phyloP scores from a whole-genome alignment of 92 coral and sea anemone genomes.

The Metridium senile region DNA sequence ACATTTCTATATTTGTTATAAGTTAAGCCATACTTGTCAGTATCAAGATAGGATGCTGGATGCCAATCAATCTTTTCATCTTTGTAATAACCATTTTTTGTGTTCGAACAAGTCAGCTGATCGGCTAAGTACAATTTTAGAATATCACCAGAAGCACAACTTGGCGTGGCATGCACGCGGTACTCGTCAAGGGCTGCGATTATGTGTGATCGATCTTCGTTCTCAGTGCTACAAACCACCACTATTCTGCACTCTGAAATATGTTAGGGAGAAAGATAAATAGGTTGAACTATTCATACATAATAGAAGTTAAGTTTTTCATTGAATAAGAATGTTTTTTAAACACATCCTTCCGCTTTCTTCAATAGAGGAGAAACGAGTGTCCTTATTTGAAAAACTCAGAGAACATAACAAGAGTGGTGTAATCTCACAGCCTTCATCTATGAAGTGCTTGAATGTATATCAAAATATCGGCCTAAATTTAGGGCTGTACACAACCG shows the following conservation, averaged over 20 bases:
- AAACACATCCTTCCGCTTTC: too few relatives aligned
- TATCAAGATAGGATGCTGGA: conserved; percentile 67
- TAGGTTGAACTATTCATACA: too few relatives aligned
- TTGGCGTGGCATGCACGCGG: conserved; percentile 60
- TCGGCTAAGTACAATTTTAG: conserved; percentile 41
- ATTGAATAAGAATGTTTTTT: too few relatives aligned
- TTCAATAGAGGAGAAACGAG: too few relatives aligned
- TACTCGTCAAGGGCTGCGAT: conserved; percentile 80
- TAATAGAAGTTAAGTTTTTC: too few relatives aligned
- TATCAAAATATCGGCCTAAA: too few relatives aligned
- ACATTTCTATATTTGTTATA: neutral
- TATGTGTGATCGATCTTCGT: conserved; percentile 76
- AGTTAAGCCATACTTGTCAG: conserved; percentile 37
- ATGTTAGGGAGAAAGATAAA: neutral
- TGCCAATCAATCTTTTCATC: conserved; percentile 54
- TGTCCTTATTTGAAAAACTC: too few relatives aligned
- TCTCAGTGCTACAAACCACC: conserved; percentile 79
- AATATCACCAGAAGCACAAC: conserved; percentile 51
- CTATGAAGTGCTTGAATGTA: too few relatives aligned
- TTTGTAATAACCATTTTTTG: conserved; percentile 49
- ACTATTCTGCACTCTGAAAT: conserved; percentile 63
- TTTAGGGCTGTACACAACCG: too few relatives aligned
- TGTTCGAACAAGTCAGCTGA: conserved; percentile 35
- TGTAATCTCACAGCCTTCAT: too few relatives aligned
- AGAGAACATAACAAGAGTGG: too few relatives aligned